Evolutionary conservation across 2,113 vertebrate genomes (phyloP).

Genomic region (Copsychus sechellarum): DNA sequence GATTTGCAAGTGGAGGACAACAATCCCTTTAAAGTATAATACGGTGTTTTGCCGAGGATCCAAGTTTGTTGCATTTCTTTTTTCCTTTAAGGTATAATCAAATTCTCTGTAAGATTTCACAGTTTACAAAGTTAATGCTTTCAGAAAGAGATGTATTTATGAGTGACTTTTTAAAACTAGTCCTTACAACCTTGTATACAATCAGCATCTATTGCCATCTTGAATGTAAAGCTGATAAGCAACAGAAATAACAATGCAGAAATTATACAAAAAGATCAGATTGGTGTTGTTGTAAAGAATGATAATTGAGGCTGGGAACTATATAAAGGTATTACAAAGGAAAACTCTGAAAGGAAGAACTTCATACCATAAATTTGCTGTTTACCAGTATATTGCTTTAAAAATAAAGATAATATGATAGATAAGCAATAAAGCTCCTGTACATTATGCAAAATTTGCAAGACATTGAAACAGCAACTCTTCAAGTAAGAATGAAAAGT

Average conservation of each 20-base stretch:
- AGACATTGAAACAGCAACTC: not conserved
- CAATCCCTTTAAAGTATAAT: not conserved
- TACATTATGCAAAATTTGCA: not conserved
- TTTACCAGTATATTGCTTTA: not conserved
- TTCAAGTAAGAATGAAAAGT: not conserved
- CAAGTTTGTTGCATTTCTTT: not conserved
- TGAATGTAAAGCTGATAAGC: not conserved
- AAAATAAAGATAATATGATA: not conserved
- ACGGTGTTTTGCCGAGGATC: not conserved
- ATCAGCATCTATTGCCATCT: not conserved
- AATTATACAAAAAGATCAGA: not conserved
- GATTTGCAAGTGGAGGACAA: not conserved
- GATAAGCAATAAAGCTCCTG: not conserved
- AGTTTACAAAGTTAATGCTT: not conserved
- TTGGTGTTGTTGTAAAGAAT: not conserved
- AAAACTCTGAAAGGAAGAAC: not conserved
- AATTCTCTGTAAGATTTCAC: not conserved
- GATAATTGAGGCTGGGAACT: not conserved
- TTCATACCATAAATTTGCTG: not conserved
- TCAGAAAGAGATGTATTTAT: not conserved
- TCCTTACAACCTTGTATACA: not conserved
- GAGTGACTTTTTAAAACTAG: not conserved
- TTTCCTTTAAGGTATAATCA: not conserved
- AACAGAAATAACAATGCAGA: not conserved
- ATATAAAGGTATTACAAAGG: not conserved